Evolutionary conservation across 1,140 invertebrate species (phyloP), one percentile per base, ranked within the genome.

Genomic region (Pteromalus puparum): DNA sequence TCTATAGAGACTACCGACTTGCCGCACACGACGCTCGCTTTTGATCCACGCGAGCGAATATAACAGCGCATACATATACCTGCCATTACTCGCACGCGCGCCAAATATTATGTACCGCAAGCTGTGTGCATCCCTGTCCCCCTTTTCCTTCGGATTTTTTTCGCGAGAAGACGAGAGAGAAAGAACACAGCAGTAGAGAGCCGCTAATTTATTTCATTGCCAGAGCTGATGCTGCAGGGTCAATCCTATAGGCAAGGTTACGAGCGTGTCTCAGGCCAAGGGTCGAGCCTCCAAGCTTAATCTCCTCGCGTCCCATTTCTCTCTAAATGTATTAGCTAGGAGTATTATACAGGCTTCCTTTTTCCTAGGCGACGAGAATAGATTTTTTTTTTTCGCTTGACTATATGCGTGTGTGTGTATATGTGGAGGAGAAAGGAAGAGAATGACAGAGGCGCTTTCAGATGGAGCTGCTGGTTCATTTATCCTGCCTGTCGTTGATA

Each of bases 41-140:
- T 73, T 73, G 5, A 42, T 53, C 24, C 67, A 30, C 18, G 28
- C 7, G 13, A 26, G 46, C 42, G 38, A 10, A 34, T 21, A 68
- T 67, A 68, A 15, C 2, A 34, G 12, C 24, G 10, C 13, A 42
- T 18, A 46, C 65, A 67, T 30, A 68, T 70, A 42, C 38, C 28
- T 34, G 68, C 46, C 53, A 81, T 81, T 81, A 81, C 68, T 81
- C 38, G 68, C 79, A 80, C 68, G 79, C 78, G 79, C 78, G 79
- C 68, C 79, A 48, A 81, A 73, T 81, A 81, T 81, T 38, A 73
- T 81, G 68, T 81, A 81, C 79, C 79, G 68, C 38, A 81, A 81
- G 53, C 26, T 15, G 28, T n/a, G 28, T 30, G 7, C 61, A 21
- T 79, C 61, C 13, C 7, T 34, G 79, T 28, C 46, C 68, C 28